Evolutionary conservation across 2,888 invertebrate genomes (phyloP).

Genomic region (Luperina nickerlii): DNA sequence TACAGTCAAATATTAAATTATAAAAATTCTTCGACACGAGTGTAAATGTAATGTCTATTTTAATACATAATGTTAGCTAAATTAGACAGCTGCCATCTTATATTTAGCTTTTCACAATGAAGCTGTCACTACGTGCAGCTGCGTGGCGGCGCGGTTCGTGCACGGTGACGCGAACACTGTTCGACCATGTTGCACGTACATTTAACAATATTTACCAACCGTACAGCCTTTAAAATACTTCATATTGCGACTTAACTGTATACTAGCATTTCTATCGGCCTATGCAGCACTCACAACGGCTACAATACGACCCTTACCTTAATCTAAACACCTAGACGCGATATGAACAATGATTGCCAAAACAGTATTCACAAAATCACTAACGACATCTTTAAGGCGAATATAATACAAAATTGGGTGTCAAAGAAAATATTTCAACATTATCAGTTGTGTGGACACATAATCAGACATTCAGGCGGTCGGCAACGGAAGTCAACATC

Average conservation of each 20-base stretch:
- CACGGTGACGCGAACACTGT: conserved; percentile 11
- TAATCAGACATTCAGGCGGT: conserved; percentile 36
- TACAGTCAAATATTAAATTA: conserved; percentile 53
- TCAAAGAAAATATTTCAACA: conserved; percentile 50
- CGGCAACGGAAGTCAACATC: conserved; percentile 48
- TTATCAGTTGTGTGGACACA: conserved; percentile 44
- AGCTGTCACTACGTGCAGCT: conserved; percentile 39
- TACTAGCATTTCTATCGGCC: conserved; percentile 60
- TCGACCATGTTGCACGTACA: conserved; percentile 23
- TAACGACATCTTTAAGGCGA: conserved; percentile 60
- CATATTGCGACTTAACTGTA: conserved; percentile 33
- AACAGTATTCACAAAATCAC: conserved; percentile 55
- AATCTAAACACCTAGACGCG: conserved; percentile 56
- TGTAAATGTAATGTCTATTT: conserved; percentile 43
- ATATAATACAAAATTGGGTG: conserved; percentile 60
- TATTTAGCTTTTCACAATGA: conserved; percentile 42
- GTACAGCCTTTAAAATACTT: conserved; percentile 29
- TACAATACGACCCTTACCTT: conserved; percentile 40
- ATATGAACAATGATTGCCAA: conserved; percentile 61
- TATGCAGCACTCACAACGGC: conserved; percentile 45
- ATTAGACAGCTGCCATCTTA: conserved; percentile 40
- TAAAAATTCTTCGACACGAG: conserved; percentile 46
- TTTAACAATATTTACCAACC: conserved; percentile 29
- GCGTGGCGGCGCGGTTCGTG: conserved; percentile 24
- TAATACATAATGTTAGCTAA: conserved; percentile 40